These are phyloP conservation scores for Sebastes flavidus DNA, from an alignment of 2,797 vertebrate species.

Conservation along the genomic window DNA sequence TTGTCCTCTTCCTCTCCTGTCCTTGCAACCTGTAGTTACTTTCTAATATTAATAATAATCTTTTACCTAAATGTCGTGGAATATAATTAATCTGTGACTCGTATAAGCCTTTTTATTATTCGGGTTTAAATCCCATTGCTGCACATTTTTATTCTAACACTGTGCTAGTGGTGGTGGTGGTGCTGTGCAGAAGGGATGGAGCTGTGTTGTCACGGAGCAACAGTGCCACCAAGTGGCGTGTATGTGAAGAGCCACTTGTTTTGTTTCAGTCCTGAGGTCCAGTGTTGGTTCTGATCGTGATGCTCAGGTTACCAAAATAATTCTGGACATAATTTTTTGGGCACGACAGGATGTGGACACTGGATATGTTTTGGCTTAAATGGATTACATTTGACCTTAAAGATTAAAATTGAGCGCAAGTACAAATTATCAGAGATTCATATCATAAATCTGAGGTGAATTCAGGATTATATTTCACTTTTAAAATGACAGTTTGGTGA, in stretches of 20 bases:
- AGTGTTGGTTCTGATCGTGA: constrained; percentile 34
- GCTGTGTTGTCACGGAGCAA: constrained; percentile 73
- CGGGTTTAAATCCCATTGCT: constrained; percentile 58
- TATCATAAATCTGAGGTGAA: not conserved
- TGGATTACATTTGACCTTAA: not conserved
- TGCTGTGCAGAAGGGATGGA: constrained; percentile 3
- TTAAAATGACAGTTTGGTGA: not conserved
- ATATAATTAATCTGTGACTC: constrained; percentile 32
- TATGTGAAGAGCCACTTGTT: constrained; percentile 52
- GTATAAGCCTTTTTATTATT: constrained; percentile 57
- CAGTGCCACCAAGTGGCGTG: constrained; percentile 90
- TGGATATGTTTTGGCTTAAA: not conserved
- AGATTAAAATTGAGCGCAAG: not conserved
- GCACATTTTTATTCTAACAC: constrained; percentile 53
- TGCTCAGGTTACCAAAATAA: constrained; percentile 13
- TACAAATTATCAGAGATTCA: not conserved
- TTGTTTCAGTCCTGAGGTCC: constrained; percentile 19
- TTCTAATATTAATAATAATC: not conserved
- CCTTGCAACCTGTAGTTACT: not conserved
- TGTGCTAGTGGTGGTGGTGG: constrained; percentile 19
- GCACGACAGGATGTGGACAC: not conserved
- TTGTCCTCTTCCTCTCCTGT: constrained; percentile 9
- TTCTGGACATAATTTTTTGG: not conserved
- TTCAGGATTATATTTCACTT: not conserved
- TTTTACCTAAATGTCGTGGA: constrained; percentile 7